These are phyloP conservation scores for Zoanthus gigantus DNA, from an alignment of 92 coral and sea anemone species.

Conservation along the genomic window DNA sequence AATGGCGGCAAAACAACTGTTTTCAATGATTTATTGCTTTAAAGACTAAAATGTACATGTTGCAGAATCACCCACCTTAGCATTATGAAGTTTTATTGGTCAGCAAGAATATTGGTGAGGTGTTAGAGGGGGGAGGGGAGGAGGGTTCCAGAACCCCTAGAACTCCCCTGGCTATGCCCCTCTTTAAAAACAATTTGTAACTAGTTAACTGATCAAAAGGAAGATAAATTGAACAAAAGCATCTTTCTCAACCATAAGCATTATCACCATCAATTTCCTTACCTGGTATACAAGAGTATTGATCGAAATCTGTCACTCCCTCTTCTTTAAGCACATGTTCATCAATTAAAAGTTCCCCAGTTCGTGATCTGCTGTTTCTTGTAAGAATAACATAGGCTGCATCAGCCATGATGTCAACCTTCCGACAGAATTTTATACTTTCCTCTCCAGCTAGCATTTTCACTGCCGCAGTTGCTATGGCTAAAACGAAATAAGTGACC, in stretches of 20 bases:
- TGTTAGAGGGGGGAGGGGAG: no score
- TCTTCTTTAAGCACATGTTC: constrained; percentile 91
- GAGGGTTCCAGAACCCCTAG: no score
- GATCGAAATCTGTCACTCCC: constrained; percentile 86
- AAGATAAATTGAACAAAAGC: background rate
- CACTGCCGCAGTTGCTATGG: constrained; percentile 96
- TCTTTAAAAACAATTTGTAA: no score
- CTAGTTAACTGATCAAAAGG: no score
- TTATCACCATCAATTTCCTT: background rate
- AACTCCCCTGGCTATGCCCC: no score
- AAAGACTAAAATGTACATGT: no score
- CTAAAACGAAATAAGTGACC: constrained; percentile 26
- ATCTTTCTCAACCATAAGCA: background rate
- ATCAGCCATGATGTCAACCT: constrained; percentile 92
- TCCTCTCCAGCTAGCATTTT: constrained; percentile 88
- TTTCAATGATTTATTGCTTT: no score
- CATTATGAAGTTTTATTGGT: no score
- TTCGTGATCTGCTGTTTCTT: constrained; percentile 91
- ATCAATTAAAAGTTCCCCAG: constrained; percentile 95
- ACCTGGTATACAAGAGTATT: constrained; percentile 93
- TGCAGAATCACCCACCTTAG: no score
- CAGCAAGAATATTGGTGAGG: no score
- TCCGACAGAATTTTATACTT: constrained; percentile 79
- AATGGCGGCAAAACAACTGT: no score
- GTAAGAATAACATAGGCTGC: constrained; percentile 95